Conservation (phyloP, 2,113 vertebrate species). For the Xiphophorus maculatus region DNA sequence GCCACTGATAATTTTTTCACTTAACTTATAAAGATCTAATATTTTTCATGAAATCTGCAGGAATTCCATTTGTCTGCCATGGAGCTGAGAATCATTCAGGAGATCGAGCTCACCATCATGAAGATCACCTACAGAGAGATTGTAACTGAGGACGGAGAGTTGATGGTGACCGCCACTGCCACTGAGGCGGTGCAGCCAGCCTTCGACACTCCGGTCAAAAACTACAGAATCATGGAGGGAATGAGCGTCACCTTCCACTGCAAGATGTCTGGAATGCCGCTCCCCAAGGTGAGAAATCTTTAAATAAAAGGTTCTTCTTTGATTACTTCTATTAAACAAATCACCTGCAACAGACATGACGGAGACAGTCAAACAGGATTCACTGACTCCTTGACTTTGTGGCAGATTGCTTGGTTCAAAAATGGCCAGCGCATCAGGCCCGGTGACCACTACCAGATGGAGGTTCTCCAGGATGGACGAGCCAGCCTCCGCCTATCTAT, state of each 20-base stretch:
- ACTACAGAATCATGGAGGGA: slow-evolving; percentile 92
- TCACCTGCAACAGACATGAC: background rate
- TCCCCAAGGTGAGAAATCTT: slow-evolving; percentile 83
- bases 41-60: slow-evolving; percentile 64
- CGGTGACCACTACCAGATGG: slow-evolving; percentile 89
- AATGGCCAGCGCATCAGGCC: slow-evolving; percentile 90
- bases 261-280: slow-evolving; percentile 88
- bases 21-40: no score
- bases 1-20: background rate
- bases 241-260: slow-evolving; percentile 96
- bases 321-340: background rate
- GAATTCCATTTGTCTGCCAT: slow-evolving; percentile 93
- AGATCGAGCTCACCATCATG: slow-evolving; percentile 92
- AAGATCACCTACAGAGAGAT: slow-evolving; percentile 90
- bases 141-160: slow-evolving; percentile 90
- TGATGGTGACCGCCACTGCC: slow-evolving; percentile 86
- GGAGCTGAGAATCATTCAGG: slow-evolving; percentile 92
- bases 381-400: background rate
- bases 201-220: slow-evolving; percentile 90
- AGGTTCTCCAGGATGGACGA: slow-evolving; percentile 90
- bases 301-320: background rate
- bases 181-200: slow-evolving; percentile 86
- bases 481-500: slow-evolving; percentile 90
- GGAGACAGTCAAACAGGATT: background rate
- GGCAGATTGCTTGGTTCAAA: slow-evolving; percentile 95